These are phyloP conservation scores for Philereme transversata DNA, from an alignment of 2,888 invertebrate genomes.

Conservation along the genomic window DNA sequence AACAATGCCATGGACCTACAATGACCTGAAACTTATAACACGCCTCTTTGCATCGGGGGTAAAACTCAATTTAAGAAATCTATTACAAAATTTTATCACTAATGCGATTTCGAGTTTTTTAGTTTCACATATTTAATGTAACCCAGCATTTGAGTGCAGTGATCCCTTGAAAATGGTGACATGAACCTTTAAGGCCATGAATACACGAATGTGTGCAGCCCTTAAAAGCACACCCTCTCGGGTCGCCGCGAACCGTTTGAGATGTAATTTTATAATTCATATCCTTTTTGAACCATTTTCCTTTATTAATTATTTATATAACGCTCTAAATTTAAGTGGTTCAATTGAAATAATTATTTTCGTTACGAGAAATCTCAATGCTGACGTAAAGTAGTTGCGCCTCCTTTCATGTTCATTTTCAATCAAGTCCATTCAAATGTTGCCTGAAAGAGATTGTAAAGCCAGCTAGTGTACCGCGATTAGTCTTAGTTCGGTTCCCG, in stretches of 20 bases:
- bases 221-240: slow-evolving; percentile 70
- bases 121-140: not conserved
- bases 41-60: no score
- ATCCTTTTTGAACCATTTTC: slow-evolving; percentile 79
- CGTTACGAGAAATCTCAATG: slow-evolving; percentile 29
- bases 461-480: no score
- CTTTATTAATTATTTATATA: slow-evolving; percentile 74
- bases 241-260: slow-evolving; percentile 72
- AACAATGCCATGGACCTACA: no score
- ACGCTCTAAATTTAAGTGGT: slow-evolving; percentile 64
- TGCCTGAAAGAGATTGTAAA: no score
- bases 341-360: slow-evolving; percentile 66
- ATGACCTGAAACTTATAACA: no score
- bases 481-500: no score
- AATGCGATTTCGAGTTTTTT: no score
- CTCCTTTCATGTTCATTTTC: no score
- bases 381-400: no score
- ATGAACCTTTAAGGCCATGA: slow-evolving; percentile 42
- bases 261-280: slow-evolving; percentile 78
- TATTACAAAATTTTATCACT: no score
- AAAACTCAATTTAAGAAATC: no score
- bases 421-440: no score
- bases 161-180: slow-evolving; percentile 62
- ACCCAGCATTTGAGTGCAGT: slow-evolving; percentile 35
- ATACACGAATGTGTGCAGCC: slow-evolving; percentile 54